Evolutionary conservation across 2,797 vertebrate genomes (phyloP).

Genomic region (Bucorvus abyssinicus): DNA sequence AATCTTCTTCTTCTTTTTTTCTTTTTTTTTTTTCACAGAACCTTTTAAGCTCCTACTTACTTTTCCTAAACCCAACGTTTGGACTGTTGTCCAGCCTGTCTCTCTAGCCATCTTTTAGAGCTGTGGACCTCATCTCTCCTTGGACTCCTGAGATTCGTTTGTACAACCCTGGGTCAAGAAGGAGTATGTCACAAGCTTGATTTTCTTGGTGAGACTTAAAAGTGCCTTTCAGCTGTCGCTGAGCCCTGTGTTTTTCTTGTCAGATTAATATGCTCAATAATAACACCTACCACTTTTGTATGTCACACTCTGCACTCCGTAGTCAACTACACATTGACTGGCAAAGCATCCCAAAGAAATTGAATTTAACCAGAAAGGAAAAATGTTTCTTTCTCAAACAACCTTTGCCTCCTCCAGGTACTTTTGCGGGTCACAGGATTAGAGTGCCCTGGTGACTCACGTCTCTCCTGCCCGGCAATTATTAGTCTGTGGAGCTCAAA

Average conservation of each 20-base stretch:
- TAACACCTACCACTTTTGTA: constrained; percentile 32
- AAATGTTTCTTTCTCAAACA: not conserved
- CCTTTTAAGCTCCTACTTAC: not conserved
- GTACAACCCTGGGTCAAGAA: not conserved
- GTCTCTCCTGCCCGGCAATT: constrained; percentile 17
- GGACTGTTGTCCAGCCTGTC: not conserved
- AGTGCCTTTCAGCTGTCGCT: not conserved
- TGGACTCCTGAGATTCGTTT: not conserved
- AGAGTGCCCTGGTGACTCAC: not conserved
- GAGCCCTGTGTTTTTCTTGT: constrained; percentile 50
- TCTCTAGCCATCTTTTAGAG: not conserved
- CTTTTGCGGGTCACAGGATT: not conserved
- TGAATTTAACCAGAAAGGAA: not conserved
- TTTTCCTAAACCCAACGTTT: not conserved
- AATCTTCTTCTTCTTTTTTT: not conserved
- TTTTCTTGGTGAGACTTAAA: not conserved
- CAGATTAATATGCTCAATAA: constrained; percentile 29
- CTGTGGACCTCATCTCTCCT: not conserved
- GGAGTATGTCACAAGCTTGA: not conserved
- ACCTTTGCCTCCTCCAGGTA: constrained; percentile 1
- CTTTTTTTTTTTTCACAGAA: no score
- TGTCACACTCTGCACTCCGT: constrained; percentile 25
- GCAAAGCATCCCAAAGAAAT: not conserved
- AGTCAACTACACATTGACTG: not conserved
- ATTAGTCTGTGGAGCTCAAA: constrained; percentile 8